Conservation (phyloP, 1,140 invertebrate genomes). For the Aphelenchoides besseyi region DNA sequence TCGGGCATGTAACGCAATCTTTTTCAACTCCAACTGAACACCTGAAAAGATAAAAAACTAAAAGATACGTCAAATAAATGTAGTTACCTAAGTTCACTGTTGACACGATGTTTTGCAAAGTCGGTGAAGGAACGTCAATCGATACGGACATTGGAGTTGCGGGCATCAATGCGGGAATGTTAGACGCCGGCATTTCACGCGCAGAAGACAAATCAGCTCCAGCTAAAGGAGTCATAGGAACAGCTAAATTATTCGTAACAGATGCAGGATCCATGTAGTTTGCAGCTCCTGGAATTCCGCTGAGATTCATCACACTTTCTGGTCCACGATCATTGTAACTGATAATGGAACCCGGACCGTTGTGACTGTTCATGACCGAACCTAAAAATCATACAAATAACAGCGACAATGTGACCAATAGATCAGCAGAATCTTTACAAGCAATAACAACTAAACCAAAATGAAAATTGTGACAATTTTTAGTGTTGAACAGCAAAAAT, state of each 20-base stretch:
- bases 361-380: slow-evolving; percentile 35
- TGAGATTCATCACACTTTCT: slow-evolving; percentile 32
- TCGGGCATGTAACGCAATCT: slow-evolving; percentile 94
- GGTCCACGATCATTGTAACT: slow-evolving; percentile 32
- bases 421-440: too few species aligned
- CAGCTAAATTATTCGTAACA: slow-evolving; percentile 49
- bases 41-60: slow-evolving; percentile 37
- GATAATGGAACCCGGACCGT: slow-evolving; percentile 44
- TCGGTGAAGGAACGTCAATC: slow-evolving; percentile 52
- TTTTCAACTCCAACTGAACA: slow-evolving; percentile 83
- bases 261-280: slow-evolving; percentile 40
- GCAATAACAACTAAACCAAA: too few species aligned
- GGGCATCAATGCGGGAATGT: slow-evolving; percentile 43
- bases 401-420: background rate
- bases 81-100: slow-evolving; percentile 60
- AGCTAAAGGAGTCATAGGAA: slow-evolving; percentile 47
- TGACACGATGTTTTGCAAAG: slow-evolving; percentile 61
- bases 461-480: too few species aligned
- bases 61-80: slow-evolving; percentile 15
- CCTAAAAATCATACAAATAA: slow-evolving; percentile 3
- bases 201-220: slow-evolving; percentile 29
- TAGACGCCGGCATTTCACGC: slow-evolving; percentile 28
- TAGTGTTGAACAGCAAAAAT: too few species aligned
- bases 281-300: slow-evolving; percentile 16
- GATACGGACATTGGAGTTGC: slow-evolving; percentile 45